Evolutionary conservation across 2,797 vertebrate species (phyloP).

Genomic region (Sylvia borin): DNA sequence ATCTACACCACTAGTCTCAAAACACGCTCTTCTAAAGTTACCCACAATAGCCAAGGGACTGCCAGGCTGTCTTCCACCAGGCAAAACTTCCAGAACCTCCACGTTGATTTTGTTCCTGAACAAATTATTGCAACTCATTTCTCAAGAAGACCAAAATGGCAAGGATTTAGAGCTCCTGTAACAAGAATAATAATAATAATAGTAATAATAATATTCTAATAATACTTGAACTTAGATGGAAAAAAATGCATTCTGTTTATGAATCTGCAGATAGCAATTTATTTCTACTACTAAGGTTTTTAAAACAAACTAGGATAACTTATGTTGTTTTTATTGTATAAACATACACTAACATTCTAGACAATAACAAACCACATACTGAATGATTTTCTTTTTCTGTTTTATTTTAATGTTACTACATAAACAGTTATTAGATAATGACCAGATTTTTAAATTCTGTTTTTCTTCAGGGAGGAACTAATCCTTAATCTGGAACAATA

Average conservation of each 20-base stretch:
- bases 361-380: conserved; percentile 49
- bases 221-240: conserved; percentile 69
- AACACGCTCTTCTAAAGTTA: neutral
- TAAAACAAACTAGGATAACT: conserved; percentile 54
- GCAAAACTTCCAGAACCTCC: neutral
- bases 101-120: neutral
- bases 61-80: conserved; percentile 5
- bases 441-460: conserved; percentile 36
- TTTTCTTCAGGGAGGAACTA: conserved; percentile 70
- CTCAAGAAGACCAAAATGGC: conserved; percentile 38
- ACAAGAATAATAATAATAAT: conserved; percentile 44
- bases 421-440: conserved; percentile 58
- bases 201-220: conserved; percentile 61
- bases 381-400: conserved; percentile 54
- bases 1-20: neutral
- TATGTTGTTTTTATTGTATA: conserved; percentile 58
- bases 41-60: neutral
- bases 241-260: conserved; percentile 56
- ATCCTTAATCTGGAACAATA: conserved; percentile 52
- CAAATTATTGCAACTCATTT: neutral
- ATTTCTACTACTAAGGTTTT: conserved; percentile 56
- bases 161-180: conserved; percentile 40
- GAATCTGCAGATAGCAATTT: conserved; percentile 58
- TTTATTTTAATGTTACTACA: conserved; percentile 48
- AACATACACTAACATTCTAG: conserved; percentile 50